Base-by-base conservation (phyloP, 2,113 vertebrate species). In the Typhlomys cinereus region DNA sequence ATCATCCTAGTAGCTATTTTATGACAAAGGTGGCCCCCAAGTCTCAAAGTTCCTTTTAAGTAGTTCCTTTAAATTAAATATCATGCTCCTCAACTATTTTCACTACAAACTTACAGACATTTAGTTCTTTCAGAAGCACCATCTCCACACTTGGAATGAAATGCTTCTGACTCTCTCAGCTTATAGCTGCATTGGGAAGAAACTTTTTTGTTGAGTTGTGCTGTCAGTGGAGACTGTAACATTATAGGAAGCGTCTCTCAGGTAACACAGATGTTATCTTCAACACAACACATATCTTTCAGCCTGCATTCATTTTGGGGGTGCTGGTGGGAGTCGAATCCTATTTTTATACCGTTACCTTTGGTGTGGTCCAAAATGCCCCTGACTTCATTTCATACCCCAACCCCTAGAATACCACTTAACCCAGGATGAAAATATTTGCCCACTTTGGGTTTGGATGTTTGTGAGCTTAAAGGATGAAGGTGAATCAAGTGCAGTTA, bases 311-410 rank as follows among this genome's bases (percentile, higher is more conserved):
- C 73, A 92, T 36, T n/a, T 90, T n/a, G n/a, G n/a, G n/a, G n/a
- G n/a, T n/a, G n/a, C n/a, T n/a, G n/a, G n/a, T n/a, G n/a, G n/a
- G n/a, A n/a, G n/a, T n/a, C n/a, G n/a, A 59, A 62, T 85, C 62
- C 90, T 95, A 83, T 95, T 95, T 95, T 94, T 93, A 93, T 0
- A 70, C 67, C 29, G 85, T 78, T 17, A 83, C 17, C 52, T 83
- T n/a, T 94, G 76, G 25, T 41, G 66, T 90, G 73, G 66, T 64
- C 88, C n/a, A 71, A 89, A 96, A 90, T 17, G 4, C 94, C 96
- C 93, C 82, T 94, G 11, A 84, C 74, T 67, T 92, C 73, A 92
- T 90, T 92, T 88, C 44, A 93, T 52, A 18, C 41, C 50, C 59
- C 29, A 4, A 7, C 29, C 67, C 92, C 95, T 73, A 90, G 79